A percentile compares a stretch with the other conserved stretches of the same genome.
Evolutionary conservation across 1,140 invertebrate species (phyloP).

Genomic region (Rhyzopertha dominica): DNA sequence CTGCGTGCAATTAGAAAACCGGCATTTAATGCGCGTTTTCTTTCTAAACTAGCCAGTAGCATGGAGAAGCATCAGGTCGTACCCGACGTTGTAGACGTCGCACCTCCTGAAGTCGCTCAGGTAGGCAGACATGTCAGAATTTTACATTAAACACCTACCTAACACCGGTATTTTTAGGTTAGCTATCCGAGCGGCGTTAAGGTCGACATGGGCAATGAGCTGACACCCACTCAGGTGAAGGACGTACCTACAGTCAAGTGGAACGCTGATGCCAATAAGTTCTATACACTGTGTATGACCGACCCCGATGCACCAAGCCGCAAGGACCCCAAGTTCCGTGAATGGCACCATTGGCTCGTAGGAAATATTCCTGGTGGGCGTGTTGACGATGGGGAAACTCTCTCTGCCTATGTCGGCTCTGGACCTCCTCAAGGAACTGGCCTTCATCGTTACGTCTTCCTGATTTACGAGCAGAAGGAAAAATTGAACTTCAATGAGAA

Average conservation of each 20-base stretch:
- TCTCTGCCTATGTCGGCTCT: slow-evolving; percentile 78
- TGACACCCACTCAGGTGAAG: slow-evolving; percentile 73
- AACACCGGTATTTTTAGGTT: slow-evolving; percentile 23
- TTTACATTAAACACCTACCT: no score
- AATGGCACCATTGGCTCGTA: slow-evolving; percentile 92
- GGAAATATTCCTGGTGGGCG: slow-evolving; percentile 81
- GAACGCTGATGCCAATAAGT: slow-evolving; percentile 53
- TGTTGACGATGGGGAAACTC: slow-evolving; percentile 58
- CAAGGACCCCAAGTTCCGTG: slow-evolving; percentile 66
- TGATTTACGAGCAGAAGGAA: slow-evolving; percentile 77
- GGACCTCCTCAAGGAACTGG: slow-evolving; percentile 78
- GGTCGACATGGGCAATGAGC: slow-evolving; percentile 66
- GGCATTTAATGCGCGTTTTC: no score
- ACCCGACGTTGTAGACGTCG: slow-evolving; percentile 47
- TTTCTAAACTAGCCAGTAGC: no score
- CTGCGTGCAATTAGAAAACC: no score
- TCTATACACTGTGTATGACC: slow-evolving; percentile 79
- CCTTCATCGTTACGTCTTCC: slow-evolving; percentile 85
- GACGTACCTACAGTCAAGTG: slow-evolving; percentile 61
- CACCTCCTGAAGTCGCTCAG: slow-evolving; percentile 35
- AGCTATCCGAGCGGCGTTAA: slow-evolving; percentile 50
- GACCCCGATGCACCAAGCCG: slow-evolving; percentile 89
- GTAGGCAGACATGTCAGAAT: slow-evolving; percentile 34
- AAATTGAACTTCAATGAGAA: slow-evolving; percentile 67
- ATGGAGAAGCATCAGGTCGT: slow-evolving; percentile 49